Base-by-base conservation (phyloP, 2,113 vertebrate species). In the Boleophthalmus pectinirostris region DNA sequence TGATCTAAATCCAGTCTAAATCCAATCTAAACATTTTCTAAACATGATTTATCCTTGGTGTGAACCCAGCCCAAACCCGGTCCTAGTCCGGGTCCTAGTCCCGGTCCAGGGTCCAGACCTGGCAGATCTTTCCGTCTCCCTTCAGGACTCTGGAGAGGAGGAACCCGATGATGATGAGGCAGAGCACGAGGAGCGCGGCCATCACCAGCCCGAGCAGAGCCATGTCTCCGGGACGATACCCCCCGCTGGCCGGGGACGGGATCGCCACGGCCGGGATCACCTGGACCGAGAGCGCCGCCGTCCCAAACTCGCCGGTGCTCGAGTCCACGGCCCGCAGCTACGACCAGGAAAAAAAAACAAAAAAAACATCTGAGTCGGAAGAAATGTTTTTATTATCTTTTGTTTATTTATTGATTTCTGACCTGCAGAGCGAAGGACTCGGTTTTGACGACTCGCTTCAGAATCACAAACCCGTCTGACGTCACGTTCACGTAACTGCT, bases 401-500 rank as follows among this genome's bases (percentile, higher is more conserved):
- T 63, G 16, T 38, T 64, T 1, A n/a, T 25, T 29, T 3, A 21
- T 12, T 35, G 5, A 0, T 43, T 10, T 43, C 61, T 11, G 74
- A 85, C 92, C 89, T 93, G 92, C 14, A 93, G 85, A 0, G 91
- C 91, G 5, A 93, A 93, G n/a, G 91, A 92, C 51, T 93, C 93
- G 0, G 93, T 87, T 61, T 87, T 78, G 74, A 96, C 91, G 0
- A 85, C 60, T n/a, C 61, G 38, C 0, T 94, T 94, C n/a, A 94
- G 92, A 75, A 95, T 76, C 81, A 97, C 88, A 51, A 94, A 89
- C 6, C 96, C 95, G 0, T 95, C 95, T 2, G 57, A 84, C 43
- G 94, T 95, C 61, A 94, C 85, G 0, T 81, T 94, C 81, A 97
- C 95, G 16, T 94, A 91, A 0, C 91, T 93, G 92, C 92, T 96